These are phyloP conservation scores for Lepeophtheirus nordmannii DNA, from an alignment of 2,888 invertebrate genomes.

Conservation along the genomic window DNA sequence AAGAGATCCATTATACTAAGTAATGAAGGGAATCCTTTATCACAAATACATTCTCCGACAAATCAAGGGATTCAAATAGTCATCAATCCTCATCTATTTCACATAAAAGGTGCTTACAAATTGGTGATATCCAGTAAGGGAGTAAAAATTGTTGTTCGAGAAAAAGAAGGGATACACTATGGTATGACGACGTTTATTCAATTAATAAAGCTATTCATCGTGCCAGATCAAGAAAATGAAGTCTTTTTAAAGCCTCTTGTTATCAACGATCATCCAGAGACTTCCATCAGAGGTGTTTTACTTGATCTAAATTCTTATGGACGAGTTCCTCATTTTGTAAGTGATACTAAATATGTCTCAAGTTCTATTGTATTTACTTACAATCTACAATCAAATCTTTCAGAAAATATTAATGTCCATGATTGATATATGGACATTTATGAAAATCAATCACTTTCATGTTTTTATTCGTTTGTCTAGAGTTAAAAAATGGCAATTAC, in stretches of 20 bases:
- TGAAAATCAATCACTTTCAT: slow-evolving; percentile 21
- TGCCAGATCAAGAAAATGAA: neutral
- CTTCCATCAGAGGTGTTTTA: slow-evolving; percentile 12
- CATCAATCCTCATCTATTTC: neutral
- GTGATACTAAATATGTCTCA: neutral
- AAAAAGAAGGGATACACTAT: slow-evolving; percentile 8
- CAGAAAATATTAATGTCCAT: slow-evolving; percentile 16
- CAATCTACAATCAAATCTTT: neutral
- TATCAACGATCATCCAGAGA: slow-evolving; percentile 4
- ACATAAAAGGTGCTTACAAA: slow-evolving; percentile 1
- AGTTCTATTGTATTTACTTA: neutral
- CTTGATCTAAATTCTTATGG: slow-evolving; percentile 22
- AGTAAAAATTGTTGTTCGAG: slow-evolving; percentile 2
- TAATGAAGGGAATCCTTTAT: neutral
- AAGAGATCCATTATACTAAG: slow-evolving; percentile 1
- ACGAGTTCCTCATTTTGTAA: slow-evolving; percentile 19
- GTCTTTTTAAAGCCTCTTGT: neutral
- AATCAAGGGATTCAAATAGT: neutral
- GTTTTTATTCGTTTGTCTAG: slow-evolving; percentile 13
- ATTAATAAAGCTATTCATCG: neutral
- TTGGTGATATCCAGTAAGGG: neutral
- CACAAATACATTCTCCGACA: neutral
- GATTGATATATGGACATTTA: slow-evolving; percentile 9
- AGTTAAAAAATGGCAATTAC: neutral
- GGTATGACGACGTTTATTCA: slow-evolving; percentile 9